These are phyloP conservation scores for Heptranchias perlo DNA, from an alignment of 2,113 vertebrate species.

Conservation along the genomic window DNA sequence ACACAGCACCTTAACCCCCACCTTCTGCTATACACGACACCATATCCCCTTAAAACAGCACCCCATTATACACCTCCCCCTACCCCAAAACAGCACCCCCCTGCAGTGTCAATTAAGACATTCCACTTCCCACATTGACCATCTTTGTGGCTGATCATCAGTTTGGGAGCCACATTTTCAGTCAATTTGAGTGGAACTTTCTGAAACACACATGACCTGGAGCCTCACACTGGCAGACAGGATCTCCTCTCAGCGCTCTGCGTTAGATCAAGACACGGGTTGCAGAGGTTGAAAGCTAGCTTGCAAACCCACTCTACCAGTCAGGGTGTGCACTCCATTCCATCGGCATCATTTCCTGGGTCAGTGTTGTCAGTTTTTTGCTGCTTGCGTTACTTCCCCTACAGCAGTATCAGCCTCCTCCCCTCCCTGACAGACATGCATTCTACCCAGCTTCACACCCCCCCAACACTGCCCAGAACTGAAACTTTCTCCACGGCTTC, in stretches of 20 bases:
- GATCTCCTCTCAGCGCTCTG: neutral
- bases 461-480: neutral
- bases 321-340: neutral
- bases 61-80: neutral
- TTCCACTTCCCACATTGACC: neutral
- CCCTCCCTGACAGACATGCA: neutral
- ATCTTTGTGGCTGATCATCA: neutral
- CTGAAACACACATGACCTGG: neutral
- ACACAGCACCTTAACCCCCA: neutral
- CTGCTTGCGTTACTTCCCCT: too few species aligned
- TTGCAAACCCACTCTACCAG: neutral
- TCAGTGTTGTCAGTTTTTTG: neutral
- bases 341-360: neutral
- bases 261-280: neutral
- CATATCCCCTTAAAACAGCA: neutral
- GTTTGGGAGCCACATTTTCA: neutral
- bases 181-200: neutral
- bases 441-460: neutral
- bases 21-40: neutral
- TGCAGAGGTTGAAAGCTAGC: neutral
- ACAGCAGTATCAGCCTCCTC: neutral
- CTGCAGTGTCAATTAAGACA: neutral
- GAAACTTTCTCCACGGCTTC: neutral
- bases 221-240: neutral
- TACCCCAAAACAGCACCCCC: neutral